Evolutionary conservation across 2,797 vertebrate species (phyloP).

Genomic region (Liasis olivaceus): DNA sequence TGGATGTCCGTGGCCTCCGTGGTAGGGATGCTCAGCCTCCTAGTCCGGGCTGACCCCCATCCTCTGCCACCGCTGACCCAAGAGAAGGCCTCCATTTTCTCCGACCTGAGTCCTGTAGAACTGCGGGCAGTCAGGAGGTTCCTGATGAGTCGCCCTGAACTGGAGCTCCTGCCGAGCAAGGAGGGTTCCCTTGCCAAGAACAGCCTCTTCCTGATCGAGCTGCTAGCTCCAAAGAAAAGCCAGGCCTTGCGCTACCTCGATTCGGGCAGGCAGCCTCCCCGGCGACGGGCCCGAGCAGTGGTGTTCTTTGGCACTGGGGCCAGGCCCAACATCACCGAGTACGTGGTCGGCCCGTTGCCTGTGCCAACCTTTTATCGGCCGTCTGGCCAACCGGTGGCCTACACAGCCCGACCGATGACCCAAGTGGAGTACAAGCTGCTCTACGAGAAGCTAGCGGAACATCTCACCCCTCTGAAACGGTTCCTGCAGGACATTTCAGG

Average conservation of each 20-base stretch:
- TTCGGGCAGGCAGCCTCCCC: constrained; percentile 72
- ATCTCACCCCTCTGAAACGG: constrained; percentile 68
- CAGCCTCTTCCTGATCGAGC: constrained; percentile 88
- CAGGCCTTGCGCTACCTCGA: constrained; percentile 82
- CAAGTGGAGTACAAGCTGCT: constrained; percentile 78
- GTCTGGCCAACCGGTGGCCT: constrained; percentile 66
- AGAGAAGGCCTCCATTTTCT: constrained; percentile 76
- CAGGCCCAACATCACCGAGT: constrained; percentile 85
- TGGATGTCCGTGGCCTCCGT: accelerated
- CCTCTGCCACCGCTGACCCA: accelerated
- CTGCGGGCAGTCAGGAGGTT: constrained; percentile 80
- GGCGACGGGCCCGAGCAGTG: constrained; percentile 82
- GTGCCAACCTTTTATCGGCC: constrained; percentile 71
- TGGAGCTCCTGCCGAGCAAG: constrained; percentile 71
- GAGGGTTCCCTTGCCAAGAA: constrained; percentile 68
- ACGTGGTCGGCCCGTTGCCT: constrained; percentile 86
- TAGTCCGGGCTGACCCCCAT: accelerated
- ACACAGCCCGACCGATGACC: constrained; percentile 80
- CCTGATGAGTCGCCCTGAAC: constrained; percentile 75
- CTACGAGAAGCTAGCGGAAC: constrained; percentile 46
- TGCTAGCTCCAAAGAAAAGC: constrained; percentile 84
- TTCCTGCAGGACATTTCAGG: constrained; percentile 82
- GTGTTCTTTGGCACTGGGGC: constrained; percentile 84
- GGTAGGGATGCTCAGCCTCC: accelerated
- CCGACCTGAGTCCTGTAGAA: constrained; percentile 82